Conservation (phyloP, 2,888 invertebrate genomes). For the Nineta flava region DNA sequence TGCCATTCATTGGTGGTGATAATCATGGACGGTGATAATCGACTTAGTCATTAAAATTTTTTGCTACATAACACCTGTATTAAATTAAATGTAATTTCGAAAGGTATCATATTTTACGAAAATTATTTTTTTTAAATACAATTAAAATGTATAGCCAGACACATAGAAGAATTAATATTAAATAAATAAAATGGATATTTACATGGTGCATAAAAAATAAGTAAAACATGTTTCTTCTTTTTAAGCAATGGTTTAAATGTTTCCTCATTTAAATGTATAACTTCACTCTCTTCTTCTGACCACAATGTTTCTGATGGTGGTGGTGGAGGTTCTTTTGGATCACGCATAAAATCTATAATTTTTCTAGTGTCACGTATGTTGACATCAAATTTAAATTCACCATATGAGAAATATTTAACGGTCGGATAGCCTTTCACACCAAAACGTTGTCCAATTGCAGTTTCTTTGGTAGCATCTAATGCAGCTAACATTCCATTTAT, state of each 20-base stretch:
- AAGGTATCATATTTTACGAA: no score
- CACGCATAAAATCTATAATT: constrained; percentile 69
- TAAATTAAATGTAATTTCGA: no score
- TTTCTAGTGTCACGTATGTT: constrained; percentile 60
- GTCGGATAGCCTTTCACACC: constrained; percentile 68
- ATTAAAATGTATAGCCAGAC: no score
- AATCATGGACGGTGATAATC: no score
- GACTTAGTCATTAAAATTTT: no score
- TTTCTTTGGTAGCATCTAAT: constrained; percentile 69
- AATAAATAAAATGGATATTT: constrained; percentile 26
- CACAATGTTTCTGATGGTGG: constrained; percentile 68
- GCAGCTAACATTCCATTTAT: constrained; percentile 64
- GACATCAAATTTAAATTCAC: constrained; percentile 63
- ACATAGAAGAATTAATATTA: no score
- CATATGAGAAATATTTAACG: constrained; percentile 60
- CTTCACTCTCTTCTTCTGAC: constrained; percentile 58
- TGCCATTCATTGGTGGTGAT: no score
- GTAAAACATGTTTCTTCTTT: constrained; percentile 72
- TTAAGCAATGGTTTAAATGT: constrained; percentile 58
- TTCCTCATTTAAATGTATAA: constrained; percentile 58
- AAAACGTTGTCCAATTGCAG: constrained; percentile 46
- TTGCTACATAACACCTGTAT: no score
- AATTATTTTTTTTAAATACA: no score
- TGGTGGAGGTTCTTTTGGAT: constrained; percentile 67
- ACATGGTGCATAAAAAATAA: constrained; percentile 92